Conservation (phyloP, 2,113 vertebrate species). For the Thalassarche chlororhynchos region DNA sequence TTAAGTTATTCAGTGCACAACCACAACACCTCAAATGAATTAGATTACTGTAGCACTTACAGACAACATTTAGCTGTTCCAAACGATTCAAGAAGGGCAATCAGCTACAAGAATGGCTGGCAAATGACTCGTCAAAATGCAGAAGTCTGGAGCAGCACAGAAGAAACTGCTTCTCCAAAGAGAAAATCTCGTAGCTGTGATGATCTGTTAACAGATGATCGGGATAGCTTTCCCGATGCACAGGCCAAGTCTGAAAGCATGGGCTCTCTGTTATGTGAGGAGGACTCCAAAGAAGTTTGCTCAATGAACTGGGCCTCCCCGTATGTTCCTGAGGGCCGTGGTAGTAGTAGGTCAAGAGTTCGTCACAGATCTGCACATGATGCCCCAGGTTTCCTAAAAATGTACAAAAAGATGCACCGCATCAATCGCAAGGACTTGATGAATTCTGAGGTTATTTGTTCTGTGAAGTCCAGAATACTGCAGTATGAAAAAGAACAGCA, state of each 20-base stretch:
- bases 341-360: constrained; percentile 71
- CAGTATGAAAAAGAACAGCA: constrained; percentile 89
- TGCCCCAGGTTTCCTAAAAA: constrained; percentile 89
- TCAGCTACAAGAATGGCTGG: constrained; percentile 88
- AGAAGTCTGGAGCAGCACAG: constrained; percentile 90
- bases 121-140: constrained; percentile 84
- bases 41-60: constrained; percentile 80
- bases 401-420: constrained; percentile 95
- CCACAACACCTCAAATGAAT: constrained; percentile 78
- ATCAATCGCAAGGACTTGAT: constrained; percentile 92
- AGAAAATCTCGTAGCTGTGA: constrained; percentile 90
- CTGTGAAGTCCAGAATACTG: constrained; percentile 88
- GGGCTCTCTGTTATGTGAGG: constrained; percentile 86
- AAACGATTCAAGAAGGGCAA: constrained; percentile 81
- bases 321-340: constrained; percentile 29
- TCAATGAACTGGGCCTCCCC: constrained; percentile 67
- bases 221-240: constrained; percentile 67
- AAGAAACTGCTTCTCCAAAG: constrained; percentile 82
- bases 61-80: constrained; percentile 81
- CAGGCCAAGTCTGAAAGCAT: constrained; percentile 88
- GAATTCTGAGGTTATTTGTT: constrained; percentile 90
- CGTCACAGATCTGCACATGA: constrained; percentile 85
- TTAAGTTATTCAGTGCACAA: constrained; percentile 85
- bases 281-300: constrained; percentile 70
- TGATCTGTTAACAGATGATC: constrained; percentile 84